Base-by-base conservation (phyloP, 2,797 vertebrate genomes). In the Apogon talboti region DNA sequence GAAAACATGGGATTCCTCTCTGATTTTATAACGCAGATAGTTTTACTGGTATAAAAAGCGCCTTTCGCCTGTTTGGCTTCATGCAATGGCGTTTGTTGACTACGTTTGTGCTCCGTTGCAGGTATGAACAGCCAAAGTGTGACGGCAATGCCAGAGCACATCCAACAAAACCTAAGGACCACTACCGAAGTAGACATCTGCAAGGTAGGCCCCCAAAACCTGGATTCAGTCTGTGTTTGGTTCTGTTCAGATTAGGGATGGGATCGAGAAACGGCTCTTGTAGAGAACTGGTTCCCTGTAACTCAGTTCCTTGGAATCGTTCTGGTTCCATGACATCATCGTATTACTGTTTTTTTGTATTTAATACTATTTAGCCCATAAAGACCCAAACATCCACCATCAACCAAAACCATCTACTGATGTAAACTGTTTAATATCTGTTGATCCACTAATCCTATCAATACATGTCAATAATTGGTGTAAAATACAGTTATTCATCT, bases 61-160 rank as follows among this genome's bases (percentile, higher is more conserved):
- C 11, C 2, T 76, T 80, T 74, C 1, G 54, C 8, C 52, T 18
- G 3, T 57, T 81, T 68, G 8, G 15, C 50, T 24, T 10, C 45
- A 9, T 37, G 4, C 49, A 38, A 11, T 37, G 14, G 9, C 40
- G 37, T 73, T 55, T 74, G 40, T 45, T 83, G 45, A 75, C 58
- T 1, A 46, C 21, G 12, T 44, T 7, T 54, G 14, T 66, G 72
- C 28, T 80, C 19, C 79, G 14, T 70, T 60, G 12, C 74, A 99
- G 97, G 88, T 98, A 98, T 7, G 96, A 99, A 55, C 97, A 98
- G 82, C 97, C 97, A 2, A 98, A 99, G 76, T 99, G 97, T 66
- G 95, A 99, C 44, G 93, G 92, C 14, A 92, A 96, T 0, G 97
- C 97, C 75, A 92, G 97, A 89, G 97, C 97, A 16, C 95, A 97